A percentile compares a stretch with the other conserved stretches of the same genome.
Conservation (phyloP, 2,797 vertebrate species). For the Leptatherina wallacei region DNA sequence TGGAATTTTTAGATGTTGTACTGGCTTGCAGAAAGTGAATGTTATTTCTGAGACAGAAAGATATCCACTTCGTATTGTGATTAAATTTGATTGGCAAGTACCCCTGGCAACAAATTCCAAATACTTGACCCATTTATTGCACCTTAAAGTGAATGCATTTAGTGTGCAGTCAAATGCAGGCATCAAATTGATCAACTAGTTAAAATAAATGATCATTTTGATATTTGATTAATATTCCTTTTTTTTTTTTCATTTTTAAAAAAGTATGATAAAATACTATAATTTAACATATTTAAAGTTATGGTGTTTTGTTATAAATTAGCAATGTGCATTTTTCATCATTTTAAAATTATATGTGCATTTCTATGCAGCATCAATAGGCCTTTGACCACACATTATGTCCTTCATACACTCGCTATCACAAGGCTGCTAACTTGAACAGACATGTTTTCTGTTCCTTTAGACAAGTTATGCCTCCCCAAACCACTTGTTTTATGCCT, state of each 20-base stretch:
- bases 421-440: slow-evolving; percentile 8
- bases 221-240: neutral
- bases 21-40: neutral
- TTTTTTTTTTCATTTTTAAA: neutral
- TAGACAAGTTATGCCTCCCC: slow-evolving; percentile 22
- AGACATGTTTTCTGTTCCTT: slow-evolving; percentile 28
- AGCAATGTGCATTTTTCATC: neutral
- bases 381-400: slow-evolving; percentile 7
- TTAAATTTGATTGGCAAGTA: neutral
- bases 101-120: neutral
- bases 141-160: neutral
- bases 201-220: neutral
- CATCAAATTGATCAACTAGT: neutral
- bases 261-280: neutral
- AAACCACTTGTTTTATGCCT: slow-evolving; percentile 34
- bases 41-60: neutral
- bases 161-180: neutral
- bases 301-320: neutral
- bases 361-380: neutral
- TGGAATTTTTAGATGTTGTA: neutral
- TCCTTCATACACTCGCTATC: slow-evolving; percentile 26
- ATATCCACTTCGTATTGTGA: neutral
- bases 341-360: neutral
- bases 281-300: neutral
- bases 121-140: neutral